Base-by-base conservation (phyloP, 2,113 vertebrate species). In the Sphyrna mokarran region DNA sequence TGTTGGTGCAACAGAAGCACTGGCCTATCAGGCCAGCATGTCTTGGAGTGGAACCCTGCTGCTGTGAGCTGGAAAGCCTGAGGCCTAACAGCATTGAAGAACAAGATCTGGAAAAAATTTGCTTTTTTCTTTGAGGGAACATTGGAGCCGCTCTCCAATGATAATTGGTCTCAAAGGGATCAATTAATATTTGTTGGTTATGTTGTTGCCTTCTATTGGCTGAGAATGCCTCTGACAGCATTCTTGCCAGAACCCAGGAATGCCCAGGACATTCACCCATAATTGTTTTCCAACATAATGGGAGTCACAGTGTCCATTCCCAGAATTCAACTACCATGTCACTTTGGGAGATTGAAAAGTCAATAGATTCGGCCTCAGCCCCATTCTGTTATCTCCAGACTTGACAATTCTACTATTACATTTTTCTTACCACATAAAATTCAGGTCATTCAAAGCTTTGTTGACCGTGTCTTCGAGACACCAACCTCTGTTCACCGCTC, bases 91-190 rank as follows among this genome's bases (percentile, higher is more conserved):
- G n/a, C n/a, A 54, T 26, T 3, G 13, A 54, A 89, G 40, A 89
- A 61, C 58, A 26, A 58, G 86, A 29, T 58, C 26, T 89, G 48
- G 48, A 89, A 89, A 89, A 89, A 14, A 54, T 4, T 58, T 89
- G 13, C 48, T 23, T 58, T 61, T 89, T 72, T 58, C 10, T 26
- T 58, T 29, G 11, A 13, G 40, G 86, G 48, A 33, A 89, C 48
- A 58, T 43, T 29, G 26, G 86, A 48, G 86, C 54, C 86, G 58
- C 23, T 89, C 86, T 89, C 48, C 48, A 58, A 33, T 89, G 86
- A 9, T 89, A 89, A 89, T 89, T 89, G 86, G 26, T 89, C 85
- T 48, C 85, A 87, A 87, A 87, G 85, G 85, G 85, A 87, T 87
- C 48, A 87, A 89, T 89, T 61, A 89, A 14, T 3, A 26, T 29